Evolutionary conservation across 2,888 invertebrate species (phyloP), one percentile per base, ranked within the genome.

Genomic region (Erebia aethiops): DNA sequence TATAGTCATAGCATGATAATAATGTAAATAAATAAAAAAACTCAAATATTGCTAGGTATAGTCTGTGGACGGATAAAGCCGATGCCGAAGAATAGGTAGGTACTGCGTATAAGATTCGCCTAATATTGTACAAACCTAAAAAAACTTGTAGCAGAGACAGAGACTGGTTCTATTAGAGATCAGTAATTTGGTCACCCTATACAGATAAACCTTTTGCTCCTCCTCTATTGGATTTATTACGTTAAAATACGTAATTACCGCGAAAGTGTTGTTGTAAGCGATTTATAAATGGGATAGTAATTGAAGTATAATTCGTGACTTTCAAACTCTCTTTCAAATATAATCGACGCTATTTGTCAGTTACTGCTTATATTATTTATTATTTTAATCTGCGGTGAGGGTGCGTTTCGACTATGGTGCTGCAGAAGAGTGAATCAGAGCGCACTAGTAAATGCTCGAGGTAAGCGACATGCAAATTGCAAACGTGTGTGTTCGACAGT

Each of bases 61-160:
- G 75, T 71, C 75, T 75, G 70, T 73, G 61, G 71, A 71, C 69
- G 75, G 73, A 79, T 7, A 35, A 35, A 35, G 81, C 82, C 82
- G 84, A 87, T 87, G 80, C 86, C 88, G 87, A 90, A 87, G n/a
- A n/a, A n/a, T n/a, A n/a, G n/a, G n/a, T n/a, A n/a, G n/a, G n/a
- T n/a, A n/a, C n/a, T n/a, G n/a, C n/a, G n/a, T n/a, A n/a, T n/a
- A n/a, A n/a, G n/a, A n/a, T n/a, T n/a, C n/a, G n/a, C n/a, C n/a
- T n/a, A n/a, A n/a, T n/a, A n/a, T n/a, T n/a, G n/a, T n/a, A n/a
- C n/a, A n/a, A 35, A 35, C 35, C 7, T 35, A n/a, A n/a, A n/a
- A n/a, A n/a, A n/a, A n/a, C n/a, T n/a, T n/a, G n/a, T n/a, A n/a
- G n/a, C n/a, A n/a, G n/a, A 35, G 35, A 5, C 2, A 35, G 35